Conservation (phyloP, 92 coral and sea anemone genomes). For the Umimayanthus kanabou region DNA sequence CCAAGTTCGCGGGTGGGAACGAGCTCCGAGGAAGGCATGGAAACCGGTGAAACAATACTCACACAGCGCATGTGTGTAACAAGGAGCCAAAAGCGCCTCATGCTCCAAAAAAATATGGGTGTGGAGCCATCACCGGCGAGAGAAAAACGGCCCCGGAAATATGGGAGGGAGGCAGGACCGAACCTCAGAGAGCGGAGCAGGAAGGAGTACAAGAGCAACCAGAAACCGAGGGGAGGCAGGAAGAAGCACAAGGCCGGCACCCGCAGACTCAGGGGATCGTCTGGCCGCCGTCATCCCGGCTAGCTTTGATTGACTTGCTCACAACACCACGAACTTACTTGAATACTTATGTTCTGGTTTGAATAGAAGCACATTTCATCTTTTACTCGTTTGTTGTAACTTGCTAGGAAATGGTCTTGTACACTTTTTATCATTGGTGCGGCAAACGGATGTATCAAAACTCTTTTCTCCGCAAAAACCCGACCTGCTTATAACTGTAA, state of each 20-base stretch:
- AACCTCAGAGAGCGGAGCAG: conserved; percentile 20
- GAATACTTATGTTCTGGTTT: no score
- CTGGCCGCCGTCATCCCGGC: conserved; percentile 4
- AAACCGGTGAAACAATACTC: background rate
- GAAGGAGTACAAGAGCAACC: conserved; percentile 24
- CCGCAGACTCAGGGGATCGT: background rate
- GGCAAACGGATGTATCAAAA: no score
- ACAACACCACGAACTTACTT: background rate
- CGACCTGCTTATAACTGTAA: no score
- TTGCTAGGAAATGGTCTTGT: no score
- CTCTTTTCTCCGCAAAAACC: no score
- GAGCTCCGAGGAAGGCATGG: conserved; percentile 39
- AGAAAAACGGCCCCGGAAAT: conserved; percentile 43
- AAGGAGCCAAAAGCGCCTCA: conserved; percentile 70
- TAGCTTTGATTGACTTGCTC: background rate
- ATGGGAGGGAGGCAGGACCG: conserved; percentile 7
- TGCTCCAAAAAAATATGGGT: conserved; percentile 57
- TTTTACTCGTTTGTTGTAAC: no score
- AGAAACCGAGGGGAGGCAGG: conserved; percentile 36
- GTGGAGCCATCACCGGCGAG: conserved; percentile 33
- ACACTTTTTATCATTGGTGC: no score
- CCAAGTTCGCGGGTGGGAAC: background rate
- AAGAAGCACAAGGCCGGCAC: conserved; percentile 24
- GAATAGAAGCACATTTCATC: no score
- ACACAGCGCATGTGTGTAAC: conserved; percentile 53